Conservation (phyloP, 2,888 invertebrate genomes). For the Platypus cylindrus region DNA sequence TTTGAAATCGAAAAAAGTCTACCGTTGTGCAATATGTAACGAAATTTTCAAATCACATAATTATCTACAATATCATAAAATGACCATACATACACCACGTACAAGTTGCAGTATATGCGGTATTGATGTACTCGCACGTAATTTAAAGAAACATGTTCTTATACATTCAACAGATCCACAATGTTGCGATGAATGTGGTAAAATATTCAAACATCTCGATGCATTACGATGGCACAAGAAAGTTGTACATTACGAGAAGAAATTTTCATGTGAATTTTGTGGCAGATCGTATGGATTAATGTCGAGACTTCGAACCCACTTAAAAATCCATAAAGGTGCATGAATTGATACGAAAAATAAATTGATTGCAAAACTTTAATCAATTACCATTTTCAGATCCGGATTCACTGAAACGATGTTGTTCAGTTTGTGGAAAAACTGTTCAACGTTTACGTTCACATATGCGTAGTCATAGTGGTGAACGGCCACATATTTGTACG, state of each 20-base stretch:
- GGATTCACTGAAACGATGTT: conserved; percentile 23
- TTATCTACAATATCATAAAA: conserved; percentile 18
- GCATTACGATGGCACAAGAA: conserved; percentile 26
- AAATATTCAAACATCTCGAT: conserved; percentile 25
- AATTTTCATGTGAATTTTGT: conserved; percentile 26
- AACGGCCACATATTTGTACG: conserved; percentile 22
- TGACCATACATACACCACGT: conserved; percentile 20
- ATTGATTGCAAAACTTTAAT: neutral
- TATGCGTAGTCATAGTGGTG: conserved; percentile 25
- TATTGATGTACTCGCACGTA: conserved; percentile 19
- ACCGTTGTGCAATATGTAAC: conserved; percentile 21
- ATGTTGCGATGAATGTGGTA: conserved; percentile 23
- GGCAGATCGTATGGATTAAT: conserved; percentile 25
- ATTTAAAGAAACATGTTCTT: conserved; percentile 18
- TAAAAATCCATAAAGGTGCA: conserved; percentile 23
- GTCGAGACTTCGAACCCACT: conserved; percentile 23
- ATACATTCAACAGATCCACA: conserved; percentile 24
- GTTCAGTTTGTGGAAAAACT: conserved; percentile 25
- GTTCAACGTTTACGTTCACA: conserved; percentile 24
- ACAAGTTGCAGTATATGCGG: conserved; percentile 29
- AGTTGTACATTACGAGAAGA: conserved; percentile 22
- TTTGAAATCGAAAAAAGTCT: conserved; percentile 13
- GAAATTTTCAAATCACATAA: conserved; percentile 18
- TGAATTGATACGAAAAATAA: neutral
- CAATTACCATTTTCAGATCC: conserved; percentile 21